These are phyloP conservation scores for Loris lydekkerianus DNA, from an alignment of 2,797 vertebrate species.

Conservation along the genomic window DNA sequence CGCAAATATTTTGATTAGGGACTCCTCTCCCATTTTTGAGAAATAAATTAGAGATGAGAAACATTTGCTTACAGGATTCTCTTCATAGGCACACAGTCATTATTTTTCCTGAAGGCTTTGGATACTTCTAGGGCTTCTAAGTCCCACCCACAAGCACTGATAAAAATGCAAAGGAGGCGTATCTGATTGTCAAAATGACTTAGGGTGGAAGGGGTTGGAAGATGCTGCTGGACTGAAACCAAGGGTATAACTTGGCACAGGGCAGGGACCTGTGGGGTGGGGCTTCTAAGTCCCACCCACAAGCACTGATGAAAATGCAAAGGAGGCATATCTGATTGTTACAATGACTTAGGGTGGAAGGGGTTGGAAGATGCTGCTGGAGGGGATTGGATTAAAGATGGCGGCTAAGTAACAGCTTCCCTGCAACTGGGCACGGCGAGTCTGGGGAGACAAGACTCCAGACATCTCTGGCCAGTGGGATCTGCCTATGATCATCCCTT, in stretches of 20 bases:
- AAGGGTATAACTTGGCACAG: not conserved
- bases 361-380: not conserved
- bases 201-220: not conserved
- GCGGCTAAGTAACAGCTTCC: too few species aligned
- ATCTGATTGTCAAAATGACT: not conserved
- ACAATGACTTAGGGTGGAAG: not conserved
- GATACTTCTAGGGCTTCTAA: not conserved
- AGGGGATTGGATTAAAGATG: too few species aligned
- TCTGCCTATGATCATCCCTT: too few species aligned
- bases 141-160: rapidly evolving
- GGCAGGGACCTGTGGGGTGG: not conserved
- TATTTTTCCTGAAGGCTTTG: not conserved
- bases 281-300: not conserved
- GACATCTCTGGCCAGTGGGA: too few species aligned
- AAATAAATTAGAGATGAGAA: not conserved
- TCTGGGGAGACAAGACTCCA: too few species aligned
- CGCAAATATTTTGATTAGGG: not conserved
- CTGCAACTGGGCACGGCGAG: too few species aligned
- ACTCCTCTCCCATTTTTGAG: not conserved
- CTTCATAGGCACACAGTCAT: not conserved
- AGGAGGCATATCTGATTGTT: not conserved
- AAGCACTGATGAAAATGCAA: not conserved
- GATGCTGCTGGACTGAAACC: not conserved
- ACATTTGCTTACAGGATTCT: not conserved
- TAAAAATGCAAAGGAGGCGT: not conserved